Evolutionary conservation across 2,797 vertebrate species (phyloP).

Genomic region (Tragopan temminckii): DNA sequence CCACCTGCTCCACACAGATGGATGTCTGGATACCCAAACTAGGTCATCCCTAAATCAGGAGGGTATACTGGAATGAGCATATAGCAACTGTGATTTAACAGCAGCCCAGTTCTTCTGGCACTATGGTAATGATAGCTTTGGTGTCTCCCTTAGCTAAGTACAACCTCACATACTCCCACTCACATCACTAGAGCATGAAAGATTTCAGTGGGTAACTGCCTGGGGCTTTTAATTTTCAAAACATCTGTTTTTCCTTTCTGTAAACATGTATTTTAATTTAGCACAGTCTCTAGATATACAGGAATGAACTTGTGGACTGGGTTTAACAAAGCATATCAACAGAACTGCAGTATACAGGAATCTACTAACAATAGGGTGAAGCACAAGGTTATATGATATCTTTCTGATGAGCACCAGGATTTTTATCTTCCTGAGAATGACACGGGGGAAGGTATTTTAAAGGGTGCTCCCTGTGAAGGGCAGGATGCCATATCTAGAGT

Average conservation of each 20-base stretch:
- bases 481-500: neutral
- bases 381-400: neutral
- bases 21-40: neutral
- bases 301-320: neutral
- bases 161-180: neutral
- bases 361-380: neutral
- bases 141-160: neutral
- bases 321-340: neutral
- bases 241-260: neutral
- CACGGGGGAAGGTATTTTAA: neutral
- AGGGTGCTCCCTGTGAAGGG: neutral
- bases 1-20: neutral
- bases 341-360: neutral
- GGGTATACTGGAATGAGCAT: neutral
- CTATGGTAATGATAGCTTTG: neutral
- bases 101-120: neutral
- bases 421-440: neutral
- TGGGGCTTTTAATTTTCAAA: neutral
- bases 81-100: neutral
- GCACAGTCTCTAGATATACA: neutral
- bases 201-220: neutral
- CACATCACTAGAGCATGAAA: neutral
- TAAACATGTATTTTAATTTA: neutral
- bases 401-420: neutral
- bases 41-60: constrained; percentile 13